Evolutionary conservation across 2,797 vertebrate species (phyloP).

Genomic region (Lycodopsis pacificus): DNA sequence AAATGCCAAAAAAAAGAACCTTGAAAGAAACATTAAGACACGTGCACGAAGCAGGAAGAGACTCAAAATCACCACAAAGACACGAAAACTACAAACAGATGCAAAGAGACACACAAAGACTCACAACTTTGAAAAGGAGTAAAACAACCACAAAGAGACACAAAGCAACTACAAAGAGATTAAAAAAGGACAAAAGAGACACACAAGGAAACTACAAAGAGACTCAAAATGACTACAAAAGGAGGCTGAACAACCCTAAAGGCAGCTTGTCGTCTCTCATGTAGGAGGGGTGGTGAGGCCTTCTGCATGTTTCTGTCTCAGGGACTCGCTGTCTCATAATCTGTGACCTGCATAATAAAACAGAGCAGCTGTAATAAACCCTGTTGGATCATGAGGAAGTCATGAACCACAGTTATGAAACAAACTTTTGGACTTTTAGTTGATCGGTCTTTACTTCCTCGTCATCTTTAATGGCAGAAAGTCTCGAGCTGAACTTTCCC

Average conservation of each 20-base stretch:
- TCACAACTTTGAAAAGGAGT: no score
- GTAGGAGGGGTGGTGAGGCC: no score
- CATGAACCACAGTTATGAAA: background rate
- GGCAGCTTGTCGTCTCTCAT: background rate
- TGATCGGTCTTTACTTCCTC: constrained; percentile 16
- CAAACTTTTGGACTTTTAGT: constrained; percentile 51
- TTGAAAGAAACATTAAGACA: background rate
- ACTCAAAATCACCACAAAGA: background rate
- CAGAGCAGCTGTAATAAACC: background rate
- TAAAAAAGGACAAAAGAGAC: background rate
- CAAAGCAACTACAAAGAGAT: background rate
- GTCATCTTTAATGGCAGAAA: background rate
- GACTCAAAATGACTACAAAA: background rate
- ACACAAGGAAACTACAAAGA: background rate
- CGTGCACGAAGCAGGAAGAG: background rate
- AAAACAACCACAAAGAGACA: background rate
- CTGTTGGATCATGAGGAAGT: background rate
- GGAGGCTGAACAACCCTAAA: background rate
- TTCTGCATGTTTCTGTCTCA: background rate
- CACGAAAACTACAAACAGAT: no score
- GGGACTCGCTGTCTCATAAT: background rate
- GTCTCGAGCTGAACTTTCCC: constrained; percentile 26
- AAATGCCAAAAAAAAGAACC: background rate
- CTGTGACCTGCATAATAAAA: constrained; percentile 11
- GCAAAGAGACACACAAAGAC: background rate